A percentile compares a stretch with the other conserved stretches of the same genome.
phyloP scores from a whole-genome alignment of 2,113 vertebrate species.

The Muntiacus reevesi region DNA sequence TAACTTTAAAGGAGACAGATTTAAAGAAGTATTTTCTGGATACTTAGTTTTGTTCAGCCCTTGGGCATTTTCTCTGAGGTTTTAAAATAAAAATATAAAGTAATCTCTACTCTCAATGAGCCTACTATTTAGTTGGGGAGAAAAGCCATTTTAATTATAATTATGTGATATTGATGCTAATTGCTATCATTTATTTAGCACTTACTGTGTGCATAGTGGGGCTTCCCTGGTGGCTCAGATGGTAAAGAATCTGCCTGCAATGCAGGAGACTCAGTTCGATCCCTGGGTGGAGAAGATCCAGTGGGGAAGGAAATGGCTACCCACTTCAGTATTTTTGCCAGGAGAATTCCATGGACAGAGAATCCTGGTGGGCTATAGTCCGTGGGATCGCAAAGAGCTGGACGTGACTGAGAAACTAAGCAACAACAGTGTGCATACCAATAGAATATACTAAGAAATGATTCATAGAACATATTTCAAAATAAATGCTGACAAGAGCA shows the following conservation, averaged over 20 bases:
- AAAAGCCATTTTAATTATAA: neutral
- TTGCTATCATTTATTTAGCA: constrained; percentile 6
- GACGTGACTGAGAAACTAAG: fast-evolving
- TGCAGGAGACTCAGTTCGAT: neutral
- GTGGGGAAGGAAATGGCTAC: neutral
- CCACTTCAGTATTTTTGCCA: neutral
- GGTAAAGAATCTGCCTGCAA: neutral
- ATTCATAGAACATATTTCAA: neutral
- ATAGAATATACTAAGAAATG: neutral
- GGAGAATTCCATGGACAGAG: neutral
- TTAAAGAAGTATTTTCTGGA: constrained; percentile 30
- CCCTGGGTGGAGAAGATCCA: neutral
- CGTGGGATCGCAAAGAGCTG: neutral
- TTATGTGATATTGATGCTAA: neutral
- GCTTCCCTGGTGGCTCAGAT: neutral
- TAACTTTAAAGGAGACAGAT: constrained; percentile 12
- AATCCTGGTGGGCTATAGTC: neutral
- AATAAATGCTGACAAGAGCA: neutral
- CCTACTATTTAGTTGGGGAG: neutral
- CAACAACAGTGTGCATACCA: neutral
- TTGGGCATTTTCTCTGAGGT: neutral
- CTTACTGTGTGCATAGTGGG: neutral
- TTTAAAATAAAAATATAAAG: neutral
- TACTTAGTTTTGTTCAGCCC: neutral
- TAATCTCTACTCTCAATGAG: neutral